Conservation (phyloP, 2,888 invertebrate genomes). For the Scaptomyza cyrtandrae region DNA sequence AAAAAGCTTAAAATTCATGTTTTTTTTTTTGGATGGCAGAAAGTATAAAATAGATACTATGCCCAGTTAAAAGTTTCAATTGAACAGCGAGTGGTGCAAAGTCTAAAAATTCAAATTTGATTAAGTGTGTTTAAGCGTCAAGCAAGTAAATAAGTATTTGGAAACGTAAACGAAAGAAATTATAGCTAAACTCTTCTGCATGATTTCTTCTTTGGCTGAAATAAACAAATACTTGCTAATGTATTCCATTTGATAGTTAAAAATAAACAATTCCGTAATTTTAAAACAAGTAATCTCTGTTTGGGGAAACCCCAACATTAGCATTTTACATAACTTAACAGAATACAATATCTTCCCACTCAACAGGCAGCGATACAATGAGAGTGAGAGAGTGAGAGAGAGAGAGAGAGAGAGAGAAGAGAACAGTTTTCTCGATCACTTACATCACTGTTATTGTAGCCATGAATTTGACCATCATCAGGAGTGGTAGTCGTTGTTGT, state of each 20-base stretch:
- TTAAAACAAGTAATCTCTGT: too few species aligned
- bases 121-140: background rate
- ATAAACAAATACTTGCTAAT: slow-evolving; percentile 9
- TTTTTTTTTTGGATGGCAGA: background rate
- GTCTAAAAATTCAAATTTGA: slow-evolving; percentile 9
- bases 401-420: background rate
- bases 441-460: slow-evolving; percentile 81
- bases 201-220: background rate
- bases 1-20: background rate
- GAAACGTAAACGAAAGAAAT: background rate
- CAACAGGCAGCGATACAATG: background rate
- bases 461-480: slow-evolving; percentile 82
- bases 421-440: slow-evolving; percentile 53
- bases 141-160: slow-evolving; percentile 1
- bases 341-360: background rate
- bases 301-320: background rate
- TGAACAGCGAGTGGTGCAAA: slow-evolving; percentile 1
- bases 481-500: slow-evolving; percentile 45
- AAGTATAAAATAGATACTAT: background rate
- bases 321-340: background rate
- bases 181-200: background rate
- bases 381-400: background rate
- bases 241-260: background rate
- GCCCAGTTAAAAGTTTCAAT: background rate
- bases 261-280: too few species aligned